These are phyloP conservation scores for Vidua chalybeata DNA, from an alignment of 2,113 vertebrate genomes.

Conservation along the genomic window DNA sequence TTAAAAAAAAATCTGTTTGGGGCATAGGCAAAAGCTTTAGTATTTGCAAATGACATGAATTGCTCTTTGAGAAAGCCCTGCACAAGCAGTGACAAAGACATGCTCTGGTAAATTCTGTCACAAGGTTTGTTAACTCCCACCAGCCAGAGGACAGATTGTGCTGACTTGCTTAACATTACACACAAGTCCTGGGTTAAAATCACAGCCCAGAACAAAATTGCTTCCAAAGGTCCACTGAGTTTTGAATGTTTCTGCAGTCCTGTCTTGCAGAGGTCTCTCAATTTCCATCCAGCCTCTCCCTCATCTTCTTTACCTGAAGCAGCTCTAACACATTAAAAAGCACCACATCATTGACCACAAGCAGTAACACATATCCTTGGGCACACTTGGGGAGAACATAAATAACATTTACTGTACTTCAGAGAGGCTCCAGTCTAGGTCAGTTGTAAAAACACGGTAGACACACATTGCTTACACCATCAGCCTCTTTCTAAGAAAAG, in stretches of 20 bases:
- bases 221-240: neutral
- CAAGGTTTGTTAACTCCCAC: neutral
- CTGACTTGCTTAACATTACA: neutral
- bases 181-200: neutral
- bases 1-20: neutral
- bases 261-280: neutral
- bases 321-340: neutral
- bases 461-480: neutral
- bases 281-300: neutral
- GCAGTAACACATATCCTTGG: neutral
- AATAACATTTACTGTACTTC: neutral
- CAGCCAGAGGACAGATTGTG: neutral
- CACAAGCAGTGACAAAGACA: neutral
- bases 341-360: neutral
- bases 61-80: neutral
- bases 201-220: neutral
- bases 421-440: neutral
- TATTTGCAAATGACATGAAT: neutral
- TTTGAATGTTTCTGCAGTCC: neutral
- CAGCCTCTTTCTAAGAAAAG: neutral
- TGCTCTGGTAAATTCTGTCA: neutral
- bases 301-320: neutral
- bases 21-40: neutral
- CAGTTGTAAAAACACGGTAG: neutral
- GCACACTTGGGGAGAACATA: neutral